Percentiles rank a stretch among this genome's conserved stretches.
phyloP scores from a whole-genome alignment of 2,797 vertebrate genomes.

The Taeniopygia guttata region DNA sequence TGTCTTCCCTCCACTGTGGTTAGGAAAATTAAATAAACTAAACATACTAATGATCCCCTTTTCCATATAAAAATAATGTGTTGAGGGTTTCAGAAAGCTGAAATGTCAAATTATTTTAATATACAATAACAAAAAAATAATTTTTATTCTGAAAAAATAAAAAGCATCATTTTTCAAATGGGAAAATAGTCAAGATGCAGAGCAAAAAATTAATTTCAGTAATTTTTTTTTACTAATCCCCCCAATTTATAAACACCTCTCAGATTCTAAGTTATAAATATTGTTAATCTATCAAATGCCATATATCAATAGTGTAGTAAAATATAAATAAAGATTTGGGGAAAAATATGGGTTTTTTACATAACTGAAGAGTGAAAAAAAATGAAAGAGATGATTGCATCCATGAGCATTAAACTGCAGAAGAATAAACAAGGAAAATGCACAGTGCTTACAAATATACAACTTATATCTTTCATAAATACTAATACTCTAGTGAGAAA shows the following conservation, averaged over 20 bases:
- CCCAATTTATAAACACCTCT: background rate
- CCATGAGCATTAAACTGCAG: background rate
- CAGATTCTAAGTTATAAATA: background rate
- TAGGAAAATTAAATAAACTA: background rate
- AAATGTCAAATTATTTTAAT: background rate
- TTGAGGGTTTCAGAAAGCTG: background rate
- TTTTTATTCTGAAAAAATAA: background rate
- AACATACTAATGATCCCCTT: background rate
- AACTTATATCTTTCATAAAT: background rate
- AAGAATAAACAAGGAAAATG: background rate
- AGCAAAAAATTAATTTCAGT: background rate
- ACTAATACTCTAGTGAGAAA: background rate
- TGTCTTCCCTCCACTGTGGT: background rate
- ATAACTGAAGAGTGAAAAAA: background rate
- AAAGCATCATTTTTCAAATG: background rate
- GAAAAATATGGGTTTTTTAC: background rate
- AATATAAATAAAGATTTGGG: background rate
- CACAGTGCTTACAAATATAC: background rate
- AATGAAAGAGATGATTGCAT: fast-evolving
- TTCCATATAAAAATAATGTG: background rate
- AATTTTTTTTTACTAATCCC: background rate
- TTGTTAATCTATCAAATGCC: background rate
- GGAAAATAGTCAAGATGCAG: background rate
- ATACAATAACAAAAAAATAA: background rate
- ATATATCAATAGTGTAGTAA: background rate